Base-by-base conservation (phyloP, 2,113 vertebrate species). In the Saccopteryx bilineata region DNA sequence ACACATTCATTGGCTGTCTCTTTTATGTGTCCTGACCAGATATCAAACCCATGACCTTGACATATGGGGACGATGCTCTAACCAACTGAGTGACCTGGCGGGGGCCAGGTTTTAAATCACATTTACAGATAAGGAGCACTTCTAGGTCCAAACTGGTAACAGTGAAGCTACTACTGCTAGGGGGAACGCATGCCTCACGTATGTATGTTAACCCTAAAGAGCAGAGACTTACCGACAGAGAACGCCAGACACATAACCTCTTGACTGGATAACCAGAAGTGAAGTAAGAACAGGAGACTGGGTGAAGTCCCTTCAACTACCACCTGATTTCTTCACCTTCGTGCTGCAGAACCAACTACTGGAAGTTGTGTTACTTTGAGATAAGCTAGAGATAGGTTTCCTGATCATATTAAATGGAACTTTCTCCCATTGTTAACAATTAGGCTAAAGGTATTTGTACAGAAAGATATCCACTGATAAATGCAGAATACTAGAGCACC, bases 101-200 rank as follows among this genome's bases (percentile, higher is more conserved):
- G 39, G 39, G 39, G 39, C 39, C 39, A 97, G 96, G 92, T 50
- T 96, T 96, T 65, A 3, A 98, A 96, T 98, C 98, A 98, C 98
- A 98, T 97, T 98, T 98, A 98, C 97, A 98, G 97, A 98, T 96
- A 85, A 98, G 90, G 91, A 96, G 95, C 97, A 56, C 56, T 71
- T 89, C 88, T 92, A 97, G 82, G 79, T 86, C 95, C 96, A 85
- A 96, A 87, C 58, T 61, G 85, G 24, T 91, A 75, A 94, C n/a
- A 93, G 85, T 81, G 91, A 84, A 96, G 87, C 93, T 54, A 85
- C 48, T 90, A 72, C 21, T 46, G 69, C 48, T 46, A 65, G 93
- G 93, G 96, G 92, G 84, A 96, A 94, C 12, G 58, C 94, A 95
- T 87, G 96, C 92, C 52, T 66, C 84, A 83, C 92, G 39, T 39